These are phyloP conservation scores for Petroica traversi DNA, from an alignment of 2,113 vertebrate species.

Conservation along the genomic window DNA sequence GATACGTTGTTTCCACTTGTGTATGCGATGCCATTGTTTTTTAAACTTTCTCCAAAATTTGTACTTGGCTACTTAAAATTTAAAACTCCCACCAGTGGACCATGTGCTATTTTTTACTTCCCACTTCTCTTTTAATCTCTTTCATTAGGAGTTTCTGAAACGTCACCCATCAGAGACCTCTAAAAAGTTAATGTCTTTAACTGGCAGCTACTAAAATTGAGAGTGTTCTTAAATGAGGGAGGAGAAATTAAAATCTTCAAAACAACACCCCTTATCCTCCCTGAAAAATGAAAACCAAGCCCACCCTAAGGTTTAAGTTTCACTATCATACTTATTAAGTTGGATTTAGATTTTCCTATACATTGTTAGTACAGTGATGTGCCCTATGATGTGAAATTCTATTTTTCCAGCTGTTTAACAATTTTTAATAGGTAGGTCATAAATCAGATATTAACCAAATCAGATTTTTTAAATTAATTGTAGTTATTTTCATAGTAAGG, in stretches of 20 bases:
- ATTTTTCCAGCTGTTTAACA: slow-evolving; percentile 24
- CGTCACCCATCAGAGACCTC: slow-evolving; percentile 8
- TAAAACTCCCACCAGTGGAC: not conserved
- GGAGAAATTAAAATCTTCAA: not conserved
- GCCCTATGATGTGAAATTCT: not conserved
- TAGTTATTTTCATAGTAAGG: slow-evolving; percentile 27
- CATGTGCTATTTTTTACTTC: not conserved
- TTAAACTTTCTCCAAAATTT: slow-evolving; percentile 61
- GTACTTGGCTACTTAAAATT: slow-evolving; percentile 56
- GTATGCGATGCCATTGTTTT: slow-evolving; percentile 58
- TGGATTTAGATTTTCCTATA: not conserved
- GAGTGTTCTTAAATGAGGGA: not conserved
- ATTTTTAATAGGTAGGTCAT: not conserved
- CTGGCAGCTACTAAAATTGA: not conserved
- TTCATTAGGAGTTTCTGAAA: slow-evolving; percentile 9
- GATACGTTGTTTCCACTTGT: slow-evolving; percentile 61
- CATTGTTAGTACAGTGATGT: not conserved
- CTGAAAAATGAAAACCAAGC: not conserved
- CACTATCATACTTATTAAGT: not conserved
- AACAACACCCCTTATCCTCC: not conserved
- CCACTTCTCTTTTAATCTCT: not conserved
- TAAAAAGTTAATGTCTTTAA: slow-evolving; percentile 46
- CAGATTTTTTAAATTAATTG: not conserved
- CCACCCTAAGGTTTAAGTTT: not conserved
- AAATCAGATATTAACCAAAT: not conserved